Base-by-base conservation (phyloP, 1,140 invertebrate genomes). In the Dolichoris vasculosae region DNA sequence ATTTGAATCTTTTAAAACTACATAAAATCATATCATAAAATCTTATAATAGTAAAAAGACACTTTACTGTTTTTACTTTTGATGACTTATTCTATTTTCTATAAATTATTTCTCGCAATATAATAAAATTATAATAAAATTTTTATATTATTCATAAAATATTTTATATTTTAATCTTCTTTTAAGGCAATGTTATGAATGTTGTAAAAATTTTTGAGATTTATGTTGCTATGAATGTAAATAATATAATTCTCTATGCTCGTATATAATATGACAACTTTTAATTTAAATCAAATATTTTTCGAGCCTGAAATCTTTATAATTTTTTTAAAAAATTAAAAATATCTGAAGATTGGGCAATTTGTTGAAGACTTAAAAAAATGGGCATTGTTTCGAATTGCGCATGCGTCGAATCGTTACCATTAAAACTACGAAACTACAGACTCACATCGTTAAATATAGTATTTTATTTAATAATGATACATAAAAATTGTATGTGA, bases 341-440 rank as follows among this genome's bases (percentile, higher is more conserved):
- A 32, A 13, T 26, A n/a, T n/a, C 15, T n/a, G 38, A 43, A 43
- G 38, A 73, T 73, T n/a, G 69, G 69, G 8, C 69, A 73, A 73
- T 73, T 73, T 73, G 69, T 40, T 43, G 38, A 43, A 43, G 20
- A n/a, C 1, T 73, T 8, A 40, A 69, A 73, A n/a, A 73, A 73
- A 43, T 73, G 13, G 43, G 17, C 38, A 73, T 73, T 43, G 69
- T 73, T 38, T 43, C 20, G 26, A 43, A 38, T 40, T 43, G 69
- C 38, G 26, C 40, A 73, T 43, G 38, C 69, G 69, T 73, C 13
- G 30, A 73, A 73, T 43, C 38, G 38, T 73, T 73, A 73, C 6
- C 40, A 73, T 73, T 73, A 73, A 73, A 73, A n/a, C 69, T 73
- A 73, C 69, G 69, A 73, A 73, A 43, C 69, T 43, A 73, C 69